A percentile compares a stretch with the other conserved stretches of the same genome.
Conservation (phyloP, 2,888 invertebrate genomes). For the Campopleginae sp. region DNA sequence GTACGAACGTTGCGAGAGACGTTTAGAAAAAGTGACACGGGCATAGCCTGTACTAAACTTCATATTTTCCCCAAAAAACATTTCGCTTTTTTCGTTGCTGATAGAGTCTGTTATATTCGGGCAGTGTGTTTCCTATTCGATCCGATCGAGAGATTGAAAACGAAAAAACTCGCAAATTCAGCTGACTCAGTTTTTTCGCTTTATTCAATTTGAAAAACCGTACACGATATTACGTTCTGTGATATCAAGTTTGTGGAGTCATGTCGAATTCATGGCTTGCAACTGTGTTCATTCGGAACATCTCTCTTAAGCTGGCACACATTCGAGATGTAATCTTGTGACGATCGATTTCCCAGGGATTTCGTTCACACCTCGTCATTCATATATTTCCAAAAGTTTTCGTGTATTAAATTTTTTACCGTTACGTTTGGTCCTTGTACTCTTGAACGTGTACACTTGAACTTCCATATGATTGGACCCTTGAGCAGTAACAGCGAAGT, state of each 20-base stretch:
- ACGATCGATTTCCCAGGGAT: constrained; percentile 22
- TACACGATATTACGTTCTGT: not conserved
- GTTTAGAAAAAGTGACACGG: constrained; percentile 25
- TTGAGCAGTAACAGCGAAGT: constrained; percentile 29
- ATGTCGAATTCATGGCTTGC: not conserved
- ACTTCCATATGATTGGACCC: constrained; percentile 31
- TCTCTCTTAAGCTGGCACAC: not conserved
- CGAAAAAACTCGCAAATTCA: not conserved
- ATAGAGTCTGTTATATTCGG: not conserved
- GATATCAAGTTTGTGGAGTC: not conserved
- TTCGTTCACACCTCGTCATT: constrained; percentile 23
- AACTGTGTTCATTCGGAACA: not conserved
- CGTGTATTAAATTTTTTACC: constrained; percentile 1
- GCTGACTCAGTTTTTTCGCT: too few species aligned
- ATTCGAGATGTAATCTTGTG: constrained; percentile 12
- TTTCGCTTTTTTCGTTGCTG: not conserved
- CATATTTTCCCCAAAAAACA: not conserved
- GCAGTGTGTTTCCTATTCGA: not conserved
- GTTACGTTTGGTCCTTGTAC: constrained; percentile 32
- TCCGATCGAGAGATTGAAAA: not conserved
- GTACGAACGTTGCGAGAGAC: constrained; percentile 36
- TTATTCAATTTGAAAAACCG: not conserved
- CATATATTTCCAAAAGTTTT: constrained; percentile 13
- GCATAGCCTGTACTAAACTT: constrained; percentile 21
- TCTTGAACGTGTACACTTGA: constrained; percentile 4